phyloP scores from a whole-genome alignment of 2,113 vertebrate genomes.

The Willisornis vidua region DNA sequence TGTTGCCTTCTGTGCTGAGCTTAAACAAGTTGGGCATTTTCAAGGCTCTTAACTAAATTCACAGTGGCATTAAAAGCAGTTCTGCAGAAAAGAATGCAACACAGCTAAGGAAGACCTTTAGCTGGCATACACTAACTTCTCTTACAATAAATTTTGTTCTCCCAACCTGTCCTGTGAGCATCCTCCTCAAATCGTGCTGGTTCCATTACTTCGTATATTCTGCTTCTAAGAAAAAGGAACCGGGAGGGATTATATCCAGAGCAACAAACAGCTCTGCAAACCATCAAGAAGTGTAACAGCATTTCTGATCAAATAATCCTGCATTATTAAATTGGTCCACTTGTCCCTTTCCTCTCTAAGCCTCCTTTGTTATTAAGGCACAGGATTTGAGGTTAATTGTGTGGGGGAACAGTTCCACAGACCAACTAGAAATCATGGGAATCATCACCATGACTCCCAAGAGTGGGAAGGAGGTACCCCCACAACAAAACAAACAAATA shows the following conservation, averaged over 20 bases:
- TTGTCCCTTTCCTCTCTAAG: neutral
- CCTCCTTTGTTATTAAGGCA: neutral
- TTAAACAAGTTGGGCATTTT: conserved; percentile 4
- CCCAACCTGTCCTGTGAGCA: neutral
- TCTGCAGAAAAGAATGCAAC: neutral
- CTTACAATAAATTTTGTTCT: neutral
- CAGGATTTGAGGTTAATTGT: neutral
- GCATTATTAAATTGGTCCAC: neutral
- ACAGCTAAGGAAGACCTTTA: neutral
- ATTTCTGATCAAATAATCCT: neutral
- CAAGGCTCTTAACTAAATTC: neutral
- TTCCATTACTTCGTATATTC: neutral
- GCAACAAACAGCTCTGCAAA: neutral
- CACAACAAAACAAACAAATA: neutral
- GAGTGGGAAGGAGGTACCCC: neutral
- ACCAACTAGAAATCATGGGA: neutral
- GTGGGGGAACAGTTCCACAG: neutral
- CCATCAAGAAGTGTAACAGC: neutral
- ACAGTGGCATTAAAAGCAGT: neutral
- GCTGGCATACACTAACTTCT: neutral
- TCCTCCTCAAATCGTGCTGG: neutral
- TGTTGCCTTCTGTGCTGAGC: neutral
- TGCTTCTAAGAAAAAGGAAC: neutral
- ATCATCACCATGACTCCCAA: neutral
- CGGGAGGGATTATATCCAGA: neutral